These are phyloP conservation scores for Bolinopsis microptera DNA, from an alignment of 37 sponge, comb jelly and placozoan genomes.

Conservation along the genomic window DNA sequence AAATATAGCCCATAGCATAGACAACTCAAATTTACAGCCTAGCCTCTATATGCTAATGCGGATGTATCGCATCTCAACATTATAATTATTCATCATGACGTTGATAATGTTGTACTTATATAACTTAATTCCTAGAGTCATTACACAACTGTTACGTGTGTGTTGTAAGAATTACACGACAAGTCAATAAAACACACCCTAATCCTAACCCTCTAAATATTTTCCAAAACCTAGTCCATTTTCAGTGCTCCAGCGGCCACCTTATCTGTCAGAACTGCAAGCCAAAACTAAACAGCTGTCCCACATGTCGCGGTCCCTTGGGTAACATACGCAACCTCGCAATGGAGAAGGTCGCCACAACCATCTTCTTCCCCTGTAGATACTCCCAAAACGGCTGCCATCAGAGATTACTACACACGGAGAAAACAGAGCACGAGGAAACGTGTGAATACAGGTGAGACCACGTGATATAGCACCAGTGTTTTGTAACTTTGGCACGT, in stretches of 20 bases:
- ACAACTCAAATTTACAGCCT: no score
- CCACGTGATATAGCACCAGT: background rate
- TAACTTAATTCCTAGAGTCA: no score
- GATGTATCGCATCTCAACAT: no score
- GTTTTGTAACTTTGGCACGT: background rate
- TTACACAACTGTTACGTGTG: no score
- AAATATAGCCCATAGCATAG: no score
- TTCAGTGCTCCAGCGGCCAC: slow-evolving; percentile 95
- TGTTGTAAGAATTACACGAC: no score
- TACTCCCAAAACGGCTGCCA: slow-evolving; percentile 81
- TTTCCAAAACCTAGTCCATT: no score
- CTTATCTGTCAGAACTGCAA: slow-evolving; percentile 88
- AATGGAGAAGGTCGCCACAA: slow-evolving; percentile 84
- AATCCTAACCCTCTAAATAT: no score
- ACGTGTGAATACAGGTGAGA: slow-evolving; percentile 74
- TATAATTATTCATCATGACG: no score
- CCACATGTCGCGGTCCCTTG: slow-evolving; percentile 86
- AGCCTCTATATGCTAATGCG: no score
- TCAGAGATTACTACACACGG: slow-evolving; percentile 74
- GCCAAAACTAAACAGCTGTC: slow-evolving; percentile 85
- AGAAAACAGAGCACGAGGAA: slow-evolving; percentile 87
- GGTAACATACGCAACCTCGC: slow-evolving; percentile 88
- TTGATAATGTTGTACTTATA: no score
- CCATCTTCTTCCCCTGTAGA: slow-evolving; percentile 66
- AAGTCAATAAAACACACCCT: no score